Base-by-base conservation (phyloP, 2,113 vertebrate genomes). In the Ciconia maguari region DNA sequence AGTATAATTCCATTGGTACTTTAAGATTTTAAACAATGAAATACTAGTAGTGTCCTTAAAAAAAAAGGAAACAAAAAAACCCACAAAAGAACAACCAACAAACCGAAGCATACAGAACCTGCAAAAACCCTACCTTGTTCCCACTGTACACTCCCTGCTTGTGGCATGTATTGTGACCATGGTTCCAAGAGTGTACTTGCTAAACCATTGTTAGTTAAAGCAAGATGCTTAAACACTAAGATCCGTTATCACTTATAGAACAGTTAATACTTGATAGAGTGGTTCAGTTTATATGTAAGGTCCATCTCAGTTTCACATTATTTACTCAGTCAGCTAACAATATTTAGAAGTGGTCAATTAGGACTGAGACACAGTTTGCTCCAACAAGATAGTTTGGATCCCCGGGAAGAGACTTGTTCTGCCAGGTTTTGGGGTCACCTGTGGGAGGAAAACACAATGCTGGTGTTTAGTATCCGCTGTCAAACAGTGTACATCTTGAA, bases 361-460 rank as follows among this genome's bases (percentile, higher is more conserved):
- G 98, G 97, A 99, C 99, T 94, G 99, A 99, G 93, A 99, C 99
- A 97, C 99, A 99, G 98, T 99, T 99, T 97, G 99, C 99, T 96
- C 99, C 99, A 98, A 99, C 99, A 97, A 99, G 99, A 98, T 99
- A 99, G 98, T 99, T 99, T 83, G 99, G 99, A 97, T 99, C 99
- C 97, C 99, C 99, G 2, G 99, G 99, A 98, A 99, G 99, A 98
- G 99, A 99, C 98, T 99, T 99, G 98, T 99, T 99, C 98, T 99
- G 99, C 99, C 99, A 99, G 95, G 99, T 99, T 98, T 99, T 99
- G 96, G 99, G 99, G 97, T 99, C 99, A 99, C 99, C 99, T 99
- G 98, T 76, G 95, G 95, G 94, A 98, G 90, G 97, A 97, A 98
- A 97, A 97, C 90, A 97, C 95, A 97, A 96, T 54, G 90, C 95